phyloP scores from a whole-genome alignment of 2,888 invertebrate genomes.

The Leptopilina drosophilae region DNA sequence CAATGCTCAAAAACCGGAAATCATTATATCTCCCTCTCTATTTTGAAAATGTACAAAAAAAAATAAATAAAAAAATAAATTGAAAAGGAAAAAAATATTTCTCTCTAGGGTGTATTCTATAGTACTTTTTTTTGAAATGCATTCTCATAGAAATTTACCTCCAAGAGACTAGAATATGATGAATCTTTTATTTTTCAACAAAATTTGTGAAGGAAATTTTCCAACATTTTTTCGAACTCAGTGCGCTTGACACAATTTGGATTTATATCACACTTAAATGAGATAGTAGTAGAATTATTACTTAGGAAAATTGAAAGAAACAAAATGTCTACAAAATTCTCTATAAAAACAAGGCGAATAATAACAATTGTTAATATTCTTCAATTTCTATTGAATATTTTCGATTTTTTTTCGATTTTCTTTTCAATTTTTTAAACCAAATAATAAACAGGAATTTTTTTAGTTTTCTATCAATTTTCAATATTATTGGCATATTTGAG shows the following conservation, averaged over 20 bases:
- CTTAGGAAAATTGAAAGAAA: not conserved
- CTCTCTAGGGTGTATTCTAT: conserved; percentile 9
- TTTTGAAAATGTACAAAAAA: no score
- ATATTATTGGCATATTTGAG: no score
- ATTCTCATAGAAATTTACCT: conserved; percentile 5
- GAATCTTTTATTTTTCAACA: conserved; percentile 30
- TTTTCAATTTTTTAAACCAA: no score
- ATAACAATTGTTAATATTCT: not conserved
- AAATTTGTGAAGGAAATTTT: conserved; percentile 1
- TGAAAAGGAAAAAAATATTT: not conserved
- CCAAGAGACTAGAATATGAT: not conserved
- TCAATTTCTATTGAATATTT: not conserved
- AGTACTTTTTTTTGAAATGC: conserved; percentile 13
- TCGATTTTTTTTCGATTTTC: no score
- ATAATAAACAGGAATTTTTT: no score
- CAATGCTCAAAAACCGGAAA: not conserved
- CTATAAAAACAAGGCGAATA: no score
- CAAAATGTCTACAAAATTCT: no score
- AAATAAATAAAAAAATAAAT: no score
- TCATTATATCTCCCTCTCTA: not conserved
- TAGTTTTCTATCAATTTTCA: no score
- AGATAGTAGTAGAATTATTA: not conserved
- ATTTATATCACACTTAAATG: conserved; percentile 16
- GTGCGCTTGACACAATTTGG: conserved; percentile 9
- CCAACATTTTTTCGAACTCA: not conserved